Evolutionary conservation across 1,140 invertebrate genomes (phyloP), one percentile per base, ranked within the genome.

Genomic region (Magallana gigas): DNA sequence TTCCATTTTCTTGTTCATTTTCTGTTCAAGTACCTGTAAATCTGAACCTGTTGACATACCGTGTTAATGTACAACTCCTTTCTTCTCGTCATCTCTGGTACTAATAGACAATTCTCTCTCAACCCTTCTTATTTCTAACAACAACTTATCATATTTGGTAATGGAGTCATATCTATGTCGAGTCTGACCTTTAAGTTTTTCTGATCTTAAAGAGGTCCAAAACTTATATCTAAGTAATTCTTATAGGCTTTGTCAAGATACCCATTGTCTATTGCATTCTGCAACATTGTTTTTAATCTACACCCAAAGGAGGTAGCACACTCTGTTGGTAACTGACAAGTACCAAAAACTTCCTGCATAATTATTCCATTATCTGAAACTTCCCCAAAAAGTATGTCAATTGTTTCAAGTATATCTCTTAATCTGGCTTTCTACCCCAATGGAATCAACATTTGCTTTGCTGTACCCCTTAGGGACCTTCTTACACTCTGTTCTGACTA

Each of bases 141-240:
- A n/a, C n/a, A n/a, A n/a, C n/a, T n/a, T n/a, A n/a, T n/a, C n/a
- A n/a, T n/a, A n/a, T 57, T 57, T 23, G 3, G 5, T 14, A 80
- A 85, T 76, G 16, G 29, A 14, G 64, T 76, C 85, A 76, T 85
- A 85, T 36, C 80, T 85, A 76, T 85, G 85, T 36, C 85, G 16
- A 0, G 60, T 76, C 23, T 62, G 58, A 76, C n/a, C 11, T 57
- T 48, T 48, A 14, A 85, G 36, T 57, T 64, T n/a, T 8, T 57
- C 57, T n/a, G 16, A 16, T 12, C 23, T 48, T 16, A 85, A 36
- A 14, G n/a, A n/a, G n/a, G 85, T 60, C 85, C 85, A 85, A 76
- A 85, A 85, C 29, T 80, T 85, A 57, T n/a, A 57, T n/a, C 85
- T 71, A 8, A 36, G 3, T 85, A 62, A 76, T 85, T 48, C 58